Percentiles rank a stretch among this genome's conserved stretches.
phyloP scores from a whole-genome alignment of 2,888 invertebrate species.

The Drosophila incognita region DNA sequence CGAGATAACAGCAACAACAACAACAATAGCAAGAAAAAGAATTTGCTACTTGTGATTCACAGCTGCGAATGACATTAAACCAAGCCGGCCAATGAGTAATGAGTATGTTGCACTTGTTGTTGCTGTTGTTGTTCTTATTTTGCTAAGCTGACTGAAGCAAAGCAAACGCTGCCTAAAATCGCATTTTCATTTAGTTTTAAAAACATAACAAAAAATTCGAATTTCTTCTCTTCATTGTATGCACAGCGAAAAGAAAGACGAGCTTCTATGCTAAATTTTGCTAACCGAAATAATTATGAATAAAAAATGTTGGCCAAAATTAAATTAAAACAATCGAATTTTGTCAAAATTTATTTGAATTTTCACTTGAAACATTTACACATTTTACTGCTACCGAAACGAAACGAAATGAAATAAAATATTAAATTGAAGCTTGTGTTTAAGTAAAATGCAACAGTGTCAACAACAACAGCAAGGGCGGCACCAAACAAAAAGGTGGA shows the following conservation, averaged over 20 bases:
- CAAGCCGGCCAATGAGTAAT: slow-evolving; percentile 17
- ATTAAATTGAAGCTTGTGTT: neutral
- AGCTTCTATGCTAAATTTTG: neutral
- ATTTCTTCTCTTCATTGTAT: neutral
- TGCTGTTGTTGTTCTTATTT: slow-evolving; percentile 6
- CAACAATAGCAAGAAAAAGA: slow-evolving; percentile 11
- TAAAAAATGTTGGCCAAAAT: neutral
- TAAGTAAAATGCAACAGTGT: slow-evolving; percentile 59
- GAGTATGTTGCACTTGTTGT: neutral
- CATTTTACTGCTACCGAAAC: slow-evolving; percentile 11
- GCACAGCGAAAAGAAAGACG: neutral
- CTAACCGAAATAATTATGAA: neutral
- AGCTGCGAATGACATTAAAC: neutral
- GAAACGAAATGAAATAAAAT: slow-evolving; percentile 9
- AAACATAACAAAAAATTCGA: neutral
- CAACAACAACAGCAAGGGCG: slow-evolving; percentile 35
- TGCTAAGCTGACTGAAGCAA: slow-evolving; percentile 3
- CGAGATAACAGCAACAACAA: slow-evolving; percentile 45
- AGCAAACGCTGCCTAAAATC: neutral
- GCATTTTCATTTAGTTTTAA: slow-evolving; percentile 7
- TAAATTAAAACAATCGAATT: neutral
- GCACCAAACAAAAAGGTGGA: slow-evolving; percentile 38
- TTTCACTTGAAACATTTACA: neutral
- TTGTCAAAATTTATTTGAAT: neutral
- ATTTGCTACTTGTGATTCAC: slow-evolving; percentile 21